These are phyloP conservation scores for Apostichopus californicus DNA, from an alignment of 35 echinoderm and acorn worm species.

Conservation along the genomic window DNA sequence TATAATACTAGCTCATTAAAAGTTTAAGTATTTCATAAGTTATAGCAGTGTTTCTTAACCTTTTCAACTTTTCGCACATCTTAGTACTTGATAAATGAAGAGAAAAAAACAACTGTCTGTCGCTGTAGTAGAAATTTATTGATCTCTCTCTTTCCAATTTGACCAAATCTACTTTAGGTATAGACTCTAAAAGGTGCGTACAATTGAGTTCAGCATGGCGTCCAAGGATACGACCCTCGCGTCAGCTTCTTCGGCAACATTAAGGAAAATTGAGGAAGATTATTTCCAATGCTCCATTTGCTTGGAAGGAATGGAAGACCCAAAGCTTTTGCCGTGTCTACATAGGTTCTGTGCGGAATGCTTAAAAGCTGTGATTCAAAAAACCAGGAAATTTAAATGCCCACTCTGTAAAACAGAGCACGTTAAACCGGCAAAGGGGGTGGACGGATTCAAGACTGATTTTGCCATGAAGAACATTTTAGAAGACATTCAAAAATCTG, in stretches of 20 bases:
- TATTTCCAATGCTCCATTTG: slow-evolving; percentile 11
- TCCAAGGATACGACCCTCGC: not conserved
- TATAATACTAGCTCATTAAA: too few relatives aligned
- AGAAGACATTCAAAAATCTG: not conserved
- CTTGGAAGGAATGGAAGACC: not conserved
- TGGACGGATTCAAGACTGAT: slow-evolving; percentile 34
- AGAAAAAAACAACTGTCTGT: too few relatives aligned
- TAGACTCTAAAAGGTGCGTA: too few relatives aligned
- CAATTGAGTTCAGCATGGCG: too few relatives aligned
- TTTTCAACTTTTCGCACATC: too few relatives aligned
- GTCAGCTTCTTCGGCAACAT: not conserved
- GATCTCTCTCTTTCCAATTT: too few relatives aligned
- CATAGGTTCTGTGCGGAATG: slow-evolving; percentile 28
- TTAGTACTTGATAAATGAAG: too few relatives aligned
- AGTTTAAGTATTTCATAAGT: too few relatives aligned
- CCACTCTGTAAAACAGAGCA: not conserved
- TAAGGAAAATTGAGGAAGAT: slow-evolving; percentile 4
- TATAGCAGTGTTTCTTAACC: too few relatives aligned
- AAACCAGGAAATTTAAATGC: not conserved
- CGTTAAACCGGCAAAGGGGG: not conserved
- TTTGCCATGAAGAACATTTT: slow-evolving; percentile 30
- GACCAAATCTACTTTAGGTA: too few relatives aligned
- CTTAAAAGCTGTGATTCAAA: not conserved
- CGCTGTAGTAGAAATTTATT: too few relatives aligned
- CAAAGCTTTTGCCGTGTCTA: slow-evolving; percentile 24